Base-by-base conservation (phyloP, 2,888 invertebrate genomes). In the Flabesymbios commensalis region DNA sequence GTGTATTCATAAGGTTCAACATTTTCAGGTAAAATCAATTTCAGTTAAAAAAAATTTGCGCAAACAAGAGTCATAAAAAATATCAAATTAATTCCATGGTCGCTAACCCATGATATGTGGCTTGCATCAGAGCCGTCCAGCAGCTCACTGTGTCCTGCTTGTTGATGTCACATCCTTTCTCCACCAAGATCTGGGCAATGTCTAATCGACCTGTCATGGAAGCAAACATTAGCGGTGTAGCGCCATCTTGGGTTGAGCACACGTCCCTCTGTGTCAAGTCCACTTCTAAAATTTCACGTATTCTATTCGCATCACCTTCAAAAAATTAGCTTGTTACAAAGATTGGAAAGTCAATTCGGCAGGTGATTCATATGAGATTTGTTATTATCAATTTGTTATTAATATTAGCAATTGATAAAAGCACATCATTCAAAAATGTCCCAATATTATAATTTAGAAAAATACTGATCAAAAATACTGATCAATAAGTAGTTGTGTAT, bases 81-180 rank as follows among this genome's bases (percentile, higher is more conserved):
- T 53, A 10, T 55, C 5, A 10, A 14, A 42, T 5, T 14, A 19
- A 19, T 4, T 14, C 31, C 43, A 7, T 2, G 3, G 5, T 19
- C 4, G 32, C 56, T 55, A 69, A 83, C 82, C 83, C 82, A 71
- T 83, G 81, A 64, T 79, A 83, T 0, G 81, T 81, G 19, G 83
- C 83, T 70, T 83, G 83, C 83, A 84, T 83, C 22, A 84, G 76
- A 3, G 84, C 80, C 26, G 84, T 84, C 83, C 83, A 84, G 2
- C 83, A 83, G 71, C 79, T 82, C 63, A 77, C 76, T 2, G 71
- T 69, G 65, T 83, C 83, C 65, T 81, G 82, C 59, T 78, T 79
- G 72, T 83, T 78, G 51, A 83, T 73, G 64, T 81, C 79, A 70
- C 83, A 81, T 22, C 82, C 82, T 7, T 72, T 67, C 54, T 78